Evolutionary conservation across 2,113 vertebrate species (phyloP).

Genomic region (Halichoeres trimaculatus): DNA sequence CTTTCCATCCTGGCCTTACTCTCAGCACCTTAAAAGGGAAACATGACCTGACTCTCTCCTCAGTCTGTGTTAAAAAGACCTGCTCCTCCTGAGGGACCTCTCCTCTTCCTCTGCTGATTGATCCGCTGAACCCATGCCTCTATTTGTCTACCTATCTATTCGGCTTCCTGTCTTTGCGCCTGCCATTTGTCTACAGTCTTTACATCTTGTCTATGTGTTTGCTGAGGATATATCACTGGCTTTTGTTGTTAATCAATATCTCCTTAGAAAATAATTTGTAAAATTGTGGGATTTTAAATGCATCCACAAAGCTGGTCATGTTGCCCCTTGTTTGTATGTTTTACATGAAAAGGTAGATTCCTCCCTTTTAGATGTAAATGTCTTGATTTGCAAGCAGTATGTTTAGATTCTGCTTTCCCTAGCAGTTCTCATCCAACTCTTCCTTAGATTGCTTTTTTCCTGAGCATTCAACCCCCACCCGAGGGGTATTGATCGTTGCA

Average conservation of each 20-base stretch:
- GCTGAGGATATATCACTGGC: conserved; percentile 43
- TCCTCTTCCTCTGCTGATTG: conserved; percentile 71
- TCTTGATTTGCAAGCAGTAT: conserved; percentile 29
- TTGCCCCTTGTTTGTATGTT: conserved; percentile 1
- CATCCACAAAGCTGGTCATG: conserved; percentile 27
- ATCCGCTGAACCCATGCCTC: conserved; percentile 62
- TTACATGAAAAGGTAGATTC: conserved; percentile 14
- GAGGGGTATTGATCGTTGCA: conserved; percentile 68
- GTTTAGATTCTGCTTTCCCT: conserved; percentile 55
- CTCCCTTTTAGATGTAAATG: conserved; percentile 39
- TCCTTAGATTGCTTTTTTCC: conserved; percentile 64
- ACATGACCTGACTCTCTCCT: conserved; percentile 69
- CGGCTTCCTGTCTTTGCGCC: conserved; percentile 68
- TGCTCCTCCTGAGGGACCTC: conserved; percentile 44
- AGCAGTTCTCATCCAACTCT: conserved; percentile 54
- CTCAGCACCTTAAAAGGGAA: conserved; percentile 61
- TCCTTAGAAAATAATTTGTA: conserved; percentile 53
- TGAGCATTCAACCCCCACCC: conserved; percentile 52
- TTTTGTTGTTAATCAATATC: conserved; percentile 57
- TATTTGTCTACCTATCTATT: conserved; percentile 70
- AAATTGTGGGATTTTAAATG: conserved; percentile 27
- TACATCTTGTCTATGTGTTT: conserved; percentile 21
- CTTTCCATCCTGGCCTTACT: conserved; percentile 48
- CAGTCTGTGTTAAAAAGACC: conserved; percentile 69
- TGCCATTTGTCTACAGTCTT: conserved; percentile 56